These are phyloP conservation scores for Orycteropus afer DNA, from an alignment of 2,113 vertebrate genomes.

Conservation along the genomic window DNA sequence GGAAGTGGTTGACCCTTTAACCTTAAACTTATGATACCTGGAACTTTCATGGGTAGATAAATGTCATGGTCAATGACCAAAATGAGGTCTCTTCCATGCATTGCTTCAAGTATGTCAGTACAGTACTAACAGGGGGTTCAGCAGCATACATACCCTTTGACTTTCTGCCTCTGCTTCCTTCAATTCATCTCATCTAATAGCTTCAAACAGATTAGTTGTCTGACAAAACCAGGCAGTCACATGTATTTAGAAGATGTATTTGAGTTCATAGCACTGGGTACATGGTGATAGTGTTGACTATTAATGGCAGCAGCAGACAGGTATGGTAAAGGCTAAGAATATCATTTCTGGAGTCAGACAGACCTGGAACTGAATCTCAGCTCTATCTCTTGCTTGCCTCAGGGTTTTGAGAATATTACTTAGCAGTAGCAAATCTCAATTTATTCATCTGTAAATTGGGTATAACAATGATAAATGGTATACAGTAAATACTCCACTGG, in stretches of 20 bases:
- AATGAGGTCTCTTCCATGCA: background rate
- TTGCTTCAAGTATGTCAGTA: background rate
- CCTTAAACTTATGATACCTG: background rate
- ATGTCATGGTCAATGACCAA: background rate
- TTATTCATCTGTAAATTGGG: background rate
- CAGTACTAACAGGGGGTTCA: background rate
- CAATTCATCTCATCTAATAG: background rate
- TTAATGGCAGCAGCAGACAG: background rate
- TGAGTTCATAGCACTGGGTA: background rate
- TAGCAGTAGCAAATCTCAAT: background rate
- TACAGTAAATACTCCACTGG: background rate
- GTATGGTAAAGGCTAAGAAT: background rate
- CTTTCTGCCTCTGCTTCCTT: background rate
- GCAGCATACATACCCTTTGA: background rate
- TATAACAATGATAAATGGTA: background rate
- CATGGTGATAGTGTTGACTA: background rate
- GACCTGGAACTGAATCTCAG: background rate
- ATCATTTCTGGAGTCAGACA: background rate
- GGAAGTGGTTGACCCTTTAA: background rate
- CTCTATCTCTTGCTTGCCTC: background rate
- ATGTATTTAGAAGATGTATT: background rate
- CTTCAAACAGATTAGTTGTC: background rate
- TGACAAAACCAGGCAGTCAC: background rate
- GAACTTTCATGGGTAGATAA: background rate
- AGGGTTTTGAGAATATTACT: background rate